Conservation (phyloP, 2,888 invertebrate species). For the Rutpela maculata region DNA sequence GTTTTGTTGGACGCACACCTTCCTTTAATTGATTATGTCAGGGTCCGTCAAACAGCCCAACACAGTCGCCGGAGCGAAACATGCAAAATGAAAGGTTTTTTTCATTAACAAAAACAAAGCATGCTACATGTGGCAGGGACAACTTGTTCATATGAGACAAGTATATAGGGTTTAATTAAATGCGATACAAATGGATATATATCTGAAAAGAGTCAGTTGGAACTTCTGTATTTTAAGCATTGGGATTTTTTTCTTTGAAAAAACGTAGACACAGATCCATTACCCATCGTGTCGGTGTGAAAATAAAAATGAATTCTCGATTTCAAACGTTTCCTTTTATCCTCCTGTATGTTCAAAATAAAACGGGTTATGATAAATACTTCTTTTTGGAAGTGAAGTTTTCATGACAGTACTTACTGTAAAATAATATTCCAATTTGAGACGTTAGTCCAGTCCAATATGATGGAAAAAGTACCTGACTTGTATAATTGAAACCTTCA, state of each 20-base stretch:
- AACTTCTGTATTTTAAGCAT: neutral
- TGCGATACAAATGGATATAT: neutral
- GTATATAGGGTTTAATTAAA: constrained; percentile 18
- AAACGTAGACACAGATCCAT: no score
- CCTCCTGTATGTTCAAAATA: no score
- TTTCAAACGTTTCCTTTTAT: no score
- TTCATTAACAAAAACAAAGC: constrained; percentile 30
- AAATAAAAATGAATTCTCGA: no score
- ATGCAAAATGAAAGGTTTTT: constrained; percentile 11
- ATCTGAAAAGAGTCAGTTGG: neutral
- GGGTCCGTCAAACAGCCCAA: constrained; percentile 1
- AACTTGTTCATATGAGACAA: neutral
- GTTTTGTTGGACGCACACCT: constrained; percentile 21
- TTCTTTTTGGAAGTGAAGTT: no score
- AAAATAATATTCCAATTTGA: no score
- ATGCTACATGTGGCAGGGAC: neutral
- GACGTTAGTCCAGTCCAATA: no score
- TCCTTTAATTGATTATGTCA: constrained; percentile 25
- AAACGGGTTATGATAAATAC: no score
- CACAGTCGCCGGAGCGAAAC: constrained; percentile 13
- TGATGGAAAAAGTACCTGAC: no score
- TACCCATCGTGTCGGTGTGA: no score
- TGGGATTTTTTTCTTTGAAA: neutral
- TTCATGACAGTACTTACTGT: no score
- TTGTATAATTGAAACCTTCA: no score